These are phyloP conservation scores for Gortyna flavago DNA, from an alignment of 2,888 invertebrate species.

Conservation along the genomic window DNA sequence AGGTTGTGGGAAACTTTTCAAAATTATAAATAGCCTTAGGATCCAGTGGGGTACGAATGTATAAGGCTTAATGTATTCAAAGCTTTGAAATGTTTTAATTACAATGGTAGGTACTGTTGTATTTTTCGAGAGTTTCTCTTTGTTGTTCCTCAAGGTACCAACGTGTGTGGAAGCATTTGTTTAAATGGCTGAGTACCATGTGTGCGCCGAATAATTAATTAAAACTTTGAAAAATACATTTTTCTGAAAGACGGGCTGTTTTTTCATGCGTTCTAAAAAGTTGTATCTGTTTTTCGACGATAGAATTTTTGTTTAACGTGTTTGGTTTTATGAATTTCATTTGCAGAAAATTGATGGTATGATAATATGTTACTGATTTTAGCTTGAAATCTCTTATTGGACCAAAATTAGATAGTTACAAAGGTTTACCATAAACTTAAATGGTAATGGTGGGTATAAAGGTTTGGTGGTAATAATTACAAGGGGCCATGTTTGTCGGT, in stretches of 20 bases:
- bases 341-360: not conserved
- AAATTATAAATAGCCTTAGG: constrained; percentile 58
- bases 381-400: too few species aligned
- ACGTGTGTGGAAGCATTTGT: constrained; percentile 38
- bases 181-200: constrained; percentile 31
- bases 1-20: constrained; percentile 15
- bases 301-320: not conserved
- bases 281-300: not conserved
- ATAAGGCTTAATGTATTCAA: constrained; percentile 68
- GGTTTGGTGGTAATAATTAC: too few species aligned
- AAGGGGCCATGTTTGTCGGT: too few species aligned
- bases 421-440: too few species aligned
- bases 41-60: constrained; percentile 52
- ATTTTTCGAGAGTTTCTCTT: constrained; percentile 65
- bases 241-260: constrained; percentile 2
- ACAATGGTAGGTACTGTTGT: constrained; percentile 62
- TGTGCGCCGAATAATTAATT: constrained; percentile 54
- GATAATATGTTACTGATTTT: too few species aligned
- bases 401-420: too few species aligned
- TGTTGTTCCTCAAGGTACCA: constrained; percentile 47
- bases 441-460: too few species aligned
- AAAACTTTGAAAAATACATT: constrained; percentile 25
- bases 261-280: not conserved
- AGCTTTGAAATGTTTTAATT: constrained; percentile 69
- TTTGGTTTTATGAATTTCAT: not conserved